A percentile compares a stretch with the other conserved stretches of the same genome.
Conservation (phyloP, 2,888 invertebrate species). For the Sinotaia quadrata region DNA sequence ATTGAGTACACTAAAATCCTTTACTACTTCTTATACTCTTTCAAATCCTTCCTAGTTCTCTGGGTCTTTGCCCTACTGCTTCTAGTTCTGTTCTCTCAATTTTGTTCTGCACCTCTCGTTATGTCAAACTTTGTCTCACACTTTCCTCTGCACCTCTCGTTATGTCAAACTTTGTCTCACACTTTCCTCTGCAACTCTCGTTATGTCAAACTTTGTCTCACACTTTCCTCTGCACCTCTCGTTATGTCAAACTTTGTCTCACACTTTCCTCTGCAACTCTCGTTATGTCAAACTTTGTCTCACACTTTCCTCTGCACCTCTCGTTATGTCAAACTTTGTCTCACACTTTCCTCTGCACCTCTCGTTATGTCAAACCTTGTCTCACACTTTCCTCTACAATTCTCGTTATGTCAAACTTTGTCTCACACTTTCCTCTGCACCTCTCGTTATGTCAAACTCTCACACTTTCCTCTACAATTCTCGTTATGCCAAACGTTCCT, state of each 20-base stretch:
- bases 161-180: background rate
- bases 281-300: constrained; percentile 1
- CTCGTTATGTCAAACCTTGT: background rate
- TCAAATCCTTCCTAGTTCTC: background rate
- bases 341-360: background rate
- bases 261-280: background rate
- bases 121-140: background rate
- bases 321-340: constrained; percentile 3
- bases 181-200: background rate
- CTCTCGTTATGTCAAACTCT: background rate
- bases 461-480: background rate
- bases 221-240: background rate
- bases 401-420: background rate
- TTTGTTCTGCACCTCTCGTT: too few relatives aligned
- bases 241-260: background rate
- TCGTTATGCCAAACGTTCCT: background rate
- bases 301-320: constrained; percentile 3
- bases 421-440: background rate
- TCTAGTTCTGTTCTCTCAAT: background rate
- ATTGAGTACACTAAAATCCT: background rate
- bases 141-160: background rate
- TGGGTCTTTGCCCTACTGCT: too few relatives aligned
- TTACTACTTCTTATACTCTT: background rate
- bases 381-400: background rate
- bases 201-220: background rate